phyloP scores from a whole-genome alignment of 2,797 vertebrate genomes.

The Micromesistius poutassou region DNA sequence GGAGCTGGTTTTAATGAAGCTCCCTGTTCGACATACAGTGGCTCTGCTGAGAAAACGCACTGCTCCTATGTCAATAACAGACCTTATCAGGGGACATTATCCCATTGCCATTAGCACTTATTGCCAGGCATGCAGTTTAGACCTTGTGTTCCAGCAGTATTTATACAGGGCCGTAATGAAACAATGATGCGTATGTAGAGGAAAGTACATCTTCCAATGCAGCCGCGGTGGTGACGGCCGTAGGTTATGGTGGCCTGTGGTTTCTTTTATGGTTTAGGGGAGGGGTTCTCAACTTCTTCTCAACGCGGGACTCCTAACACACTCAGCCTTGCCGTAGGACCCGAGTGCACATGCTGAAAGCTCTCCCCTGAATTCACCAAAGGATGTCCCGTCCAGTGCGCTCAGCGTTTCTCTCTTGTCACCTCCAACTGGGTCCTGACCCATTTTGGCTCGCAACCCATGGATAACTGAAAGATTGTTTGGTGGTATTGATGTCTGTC shows the following conservation, averaged over 20 bases:
- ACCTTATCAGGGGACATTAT: constrained; percentile 11
- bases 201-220: neutral
- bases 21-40: constrained; percentile 26
- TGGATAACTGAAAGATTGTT: neutral
- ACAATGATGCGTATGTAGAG: neutral
- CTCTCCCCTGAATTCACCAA: neutral
- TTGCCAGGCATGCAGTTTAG: neutral
- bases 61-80: constrained; percentile 16
- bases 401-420: no score
- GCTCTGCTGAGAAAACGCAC: constrained; percentile 7
- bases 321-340: no score
- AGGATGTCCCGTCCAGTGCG: neutral
- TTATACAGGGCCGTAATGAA: neutral
- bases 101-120: neutral
- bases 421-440: neutral
- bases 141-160: neutral
- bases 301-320: no score
- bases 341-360: neutral
- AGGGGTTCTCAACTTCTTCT: no score
- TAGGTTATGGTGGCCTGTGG: no score
- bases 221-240: no score
- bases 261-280: no score
- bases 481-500: neutral
- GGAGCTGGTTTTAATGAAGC: constrained; percentile 36
- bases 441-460: neutral